phyloP scores from a whole-genome alignment of 2,113 vertebrate genomes.

The Neodontobutis hainanensis region DNA sequence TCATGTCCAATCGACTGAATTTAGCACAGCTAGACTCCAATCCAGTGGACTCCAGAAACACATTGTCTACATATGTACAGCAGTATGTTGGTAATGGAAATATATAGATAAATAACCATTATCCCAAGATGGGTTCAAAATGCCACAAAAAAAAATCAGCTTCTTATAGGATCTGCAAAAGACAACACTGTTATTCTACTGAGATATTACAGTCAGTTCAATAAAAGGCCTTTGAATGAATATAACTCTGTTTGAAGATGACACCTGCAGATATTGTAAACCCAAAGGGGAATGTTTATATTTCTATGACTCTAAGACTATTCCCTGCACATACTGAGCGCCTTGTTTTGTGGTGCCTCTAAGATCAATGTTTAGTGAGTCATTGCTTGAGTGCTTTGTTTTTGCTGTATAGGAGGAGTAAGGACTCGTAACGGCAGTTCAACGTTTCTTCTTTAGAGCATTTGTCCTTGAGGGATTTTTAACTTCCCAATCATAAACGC shows the following conservation, averaged over 20 bases:
- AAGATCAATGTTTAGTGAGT: slow-evolving; percentile 69
- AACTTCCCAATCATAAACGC: slow-evolving; percentile 61
- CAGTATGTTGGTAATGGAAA: too few relatives aligned
- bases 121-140: slow-evolving; percentile 13
- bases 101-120: too few relatives aligned
- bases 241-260: slow-evolving; percentile 50
- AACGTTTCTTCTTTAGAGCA: slow-evolving; percentile 57
- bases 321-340: slow-evolving; percentile 55
- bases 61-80: not conserved
- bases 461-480: slow-evolving; percentile 75
- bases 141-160: slow-evolving; percentile 15
- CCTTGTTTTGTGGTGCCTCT: slow-evolving; percentile 65
- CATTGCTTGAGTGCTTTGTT: slow-evolving; percentile 67
- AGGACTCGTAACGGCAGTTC: slow-evolving; percentile 56
- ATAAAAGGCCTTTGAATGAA: slow-evolving; percentile 49
- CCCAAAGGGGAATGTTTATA: slow-evolving; percentile 68
- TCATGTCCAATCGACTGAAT: too few relatives aligned
- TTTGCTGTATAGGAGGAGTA: slow-evolving; percentile 49
- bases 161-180: slow-evolving; percentile 46
- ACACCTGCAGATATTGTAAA: slow-evolving; percentile 45
- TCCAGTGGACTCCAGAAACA: slow-evolving; percentile 22
- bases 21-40: too few relatives aligned
- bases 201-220: slow-evolving; percentile 52
- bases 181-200: slow-evolving; percentile 43
- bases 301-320: slow-evolving; percentile 62